A percentile compares a stretch with the other conserved stretches of the same genome.
Conservation (phyloP, 2,888 invertebrate genomes). For the Macaria notata region DNA sequence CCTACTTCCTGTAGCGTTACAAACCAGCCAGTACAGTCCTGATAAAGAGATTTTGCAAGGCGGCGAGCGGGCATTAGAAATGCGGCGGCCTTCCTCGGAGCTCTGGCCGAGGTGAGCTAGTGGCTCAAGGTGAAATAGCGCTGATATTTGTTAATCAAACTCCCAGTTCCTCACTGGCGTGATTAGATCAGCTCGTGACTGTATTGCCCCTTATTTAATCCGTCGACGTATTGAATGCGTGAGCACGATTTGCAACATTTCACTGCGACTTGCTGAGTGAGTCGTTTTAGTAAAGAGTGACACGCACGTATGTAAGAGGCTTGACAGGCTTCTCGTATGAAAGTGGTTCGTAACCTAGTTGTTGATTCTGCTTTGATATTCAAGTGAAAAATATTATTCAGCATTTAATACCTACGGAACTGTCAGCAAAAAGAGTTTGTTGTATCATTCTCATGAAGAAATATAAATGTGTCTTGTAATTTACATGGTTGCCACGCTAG, state of each 20-base stretch:
- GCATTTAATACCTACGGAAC: too few relatives aligned
- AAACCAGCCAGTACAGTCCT: slow-evolving; percentile 43
- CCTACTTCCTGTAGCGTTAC: slow-evolving; percentile 43
- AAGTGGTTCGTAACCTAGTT: slow-evolving; percentile 3
- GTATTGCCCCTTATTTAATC: slow-evolving; percentile 31
- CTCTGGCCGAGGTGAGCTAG: slow-evolving; percentile 67
- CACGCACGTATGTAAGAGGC: slow-evolving; percentile 1
- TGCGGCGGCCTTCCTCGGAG: slow-evolving; percentile 67
- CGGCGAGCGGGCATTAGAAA: slow-evolving; percentile 63
- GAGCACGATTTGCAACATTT: slow-evolving; percentile 17
- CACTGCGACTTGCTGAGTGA: slow-evolving; percentile 7
- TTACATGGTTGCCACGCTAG: too few relatives aligned
- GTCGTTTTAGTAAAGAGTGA: neutral
- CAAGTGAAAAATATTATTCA: too few relatives aligned
- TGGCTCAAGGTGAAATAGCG: slow-evolving; percentile 67
- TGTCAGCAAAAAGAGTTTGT: too few relatives aligned
- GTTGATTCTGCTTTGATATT: too few relatives aligned
- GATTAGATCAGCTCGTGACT: slow-evolving; percentile 38
- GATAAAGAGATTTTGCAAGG: slow-evolving; percentile 59
- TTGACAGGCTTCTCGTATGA: slow-evolving; percentile 9
- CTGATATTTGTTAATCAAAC: slow-evolving; percentile 65
- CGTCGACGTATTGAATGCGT: slow-evolving; percentile 18
- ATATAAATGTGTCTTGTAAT: too few relatives aligned
- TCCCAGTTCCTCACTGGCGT: slow-evolving; percentile 46
- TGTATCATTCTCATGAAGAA: too few relatives aligned